Conservation (phyloP, 1,140 invertebrate species). For the Galleria mellonella region DNA sequence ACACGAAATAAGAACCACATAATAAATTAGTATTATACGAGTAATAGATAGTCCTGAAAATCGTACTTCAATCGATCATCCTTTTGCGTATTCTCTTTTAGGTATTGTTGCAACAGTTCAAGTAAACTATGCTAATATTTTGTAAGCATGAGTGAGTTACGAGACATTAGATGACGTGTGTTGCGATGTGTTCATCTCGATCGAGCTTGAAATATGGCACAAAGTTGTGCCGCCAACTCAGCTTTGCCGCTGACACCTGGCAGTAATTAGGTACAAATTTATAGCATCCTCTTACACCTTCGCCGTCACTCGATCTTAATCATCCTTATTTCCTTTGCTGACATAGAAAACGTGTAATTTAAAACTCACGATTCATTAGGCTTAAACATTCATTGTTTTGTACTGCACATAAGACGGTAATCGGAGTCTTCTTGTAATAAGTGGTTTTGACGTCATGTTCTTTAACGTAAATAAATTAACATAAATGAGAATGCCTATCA, state of each 20-base stretch:
- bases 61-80: no score
- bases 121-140: slow-evolving; percentile 1
- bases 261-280: slow-evolving; percentile 50
- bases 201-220: slow-evolving; percentile 37
- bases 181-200: slow-evolving; percentile 27
- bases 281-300: slow-evolving; percentile 31
- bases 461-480: no score
- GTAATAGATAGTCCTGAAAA: no score
- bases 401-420: no score
- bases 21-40: no score
- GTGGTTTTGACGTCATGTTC: no score
- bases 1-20: no score
- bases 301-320: slow-evolving; percentile 23
- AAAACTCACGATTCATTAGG: not conserved
- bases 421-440: no score
- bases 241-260: slow-evolving; percentile 42
- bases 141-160: slow-evolving; percentile 10
- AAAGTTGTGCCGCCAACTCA: slow-evolving; percentile 34
- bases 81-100: no score
- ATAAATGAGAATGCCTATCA: no score
- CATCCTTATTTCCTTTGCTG: slow-evolving; percentile 17
- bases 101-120: not conserved
- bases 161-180: slow-evolving; percentile 14
- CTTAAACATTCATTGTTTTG: no score
- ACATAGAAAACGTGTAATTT: slow-evolving; percentile 1